These are phyloP conservation scores for Tragelaphus buxtoni DNA, from an alignment of 2,113 vertebrate species.

Conservation along the genomic window DNA sequence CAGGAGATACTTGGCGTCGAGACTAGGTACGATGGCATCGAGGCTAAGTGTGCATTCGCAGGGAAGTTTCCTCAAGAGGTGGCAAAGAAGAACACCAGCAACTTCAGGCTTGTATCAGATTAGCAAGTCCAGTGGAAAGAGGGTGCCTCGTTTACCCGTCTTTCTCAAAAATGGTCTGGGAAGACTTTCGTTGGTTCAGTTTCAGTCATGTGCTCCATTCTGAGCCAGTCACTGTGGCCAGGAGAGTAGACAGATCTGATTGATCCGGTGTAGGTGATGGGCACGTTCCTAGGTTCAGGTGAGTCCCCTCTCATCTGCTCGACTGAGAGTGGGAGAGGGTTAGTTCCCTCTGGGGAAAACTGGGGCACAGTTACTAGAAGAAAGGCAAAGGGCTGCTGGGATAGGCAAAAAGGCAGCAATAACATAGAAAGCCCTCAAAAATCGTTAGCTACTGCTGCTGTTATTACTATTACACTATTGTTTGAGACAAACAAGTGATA, in stretches of 20 bases:
- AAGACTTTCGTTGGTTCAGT: background rate
- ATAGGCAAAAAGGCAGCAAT: background rate
- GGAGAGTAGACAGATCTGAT: background rate
- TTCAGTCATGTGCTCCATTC: background rate
- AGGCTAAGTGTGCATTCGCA: background rate
- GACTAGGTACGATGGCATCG: conserved; percentile 81
- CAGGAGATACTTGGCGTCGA: conserved; percentile 84
- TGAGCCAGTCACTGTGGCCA: background rate
- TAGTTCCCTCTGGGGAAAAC: background rate
- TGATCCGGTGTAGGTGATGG: background rate
- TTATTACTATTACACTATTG: background rate
- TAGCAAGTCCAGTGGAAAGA: background rate
- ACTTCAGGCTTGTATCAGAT: background rate
- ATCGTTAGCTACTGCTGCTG: background rate
- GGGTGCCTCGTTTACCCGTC: background rate
- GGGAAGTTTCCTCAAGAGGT: background rate
- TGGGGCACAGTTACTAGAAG: background rate
- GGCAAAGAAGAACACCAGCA: background rate
- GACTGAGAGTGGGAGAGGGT: background rate
- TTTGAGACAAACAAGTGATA: background rate
- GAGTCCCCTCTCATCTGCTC: background rate
- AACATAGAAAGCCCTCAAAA: background rate
- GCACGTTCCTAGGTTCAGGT: background rate
- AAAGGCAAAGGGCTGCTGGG: background rate
- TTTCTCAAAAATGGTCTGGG: background rate